Evolutionary conservation across 2,888 invertebrate genomes (phyloP).

Genomic region (Phortica magna): DNA sequence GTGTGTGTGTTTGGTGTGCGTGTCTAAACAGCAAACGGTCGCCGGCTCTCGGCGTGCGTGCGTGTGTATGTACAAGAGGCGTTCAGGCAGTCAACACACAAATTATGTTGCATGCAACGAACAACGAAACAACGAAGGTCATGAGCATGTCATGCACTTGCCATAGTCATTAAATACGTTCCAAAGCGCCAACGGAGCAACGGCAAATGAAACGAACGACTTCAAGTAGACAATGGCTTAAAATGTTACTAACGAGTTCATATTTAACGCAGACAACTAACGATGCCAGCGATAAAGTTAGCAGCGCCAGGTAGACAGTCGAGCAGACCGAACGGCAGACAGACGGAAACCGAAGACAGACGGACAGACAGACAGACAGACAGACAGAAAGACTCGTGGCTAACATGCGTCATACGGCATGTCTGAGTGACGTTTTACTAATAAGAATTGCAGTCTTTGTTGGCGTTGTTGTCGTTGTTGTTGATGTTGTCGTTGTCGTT

Average conservation of each 20-base stretch:
- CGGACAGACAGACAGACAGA: constrained; percentile 2
- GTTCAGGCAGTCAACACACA: constrained; percentile 34
- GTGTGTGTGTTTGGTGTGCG: constrained; percentile 19
- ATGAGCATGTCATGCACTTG: constrained; percentile 49
- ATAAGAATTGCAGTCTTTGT: constrained; percentile 46
- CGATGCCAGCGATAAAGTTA: constrained; percentile 13
- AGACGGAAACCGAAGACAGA: background rate
- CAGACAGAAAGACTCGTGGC: background rate
- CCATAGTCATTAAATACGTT: constrained; percentile 69
- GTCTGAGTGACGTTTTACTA: constrained; percentile 25
- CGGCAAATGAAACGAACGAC: constrained; percentile 53
- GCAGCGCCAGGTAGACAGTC: background rate
- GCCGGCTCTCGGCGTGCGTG: constrained; percentile 46
- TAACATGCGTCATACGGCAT: background rate
- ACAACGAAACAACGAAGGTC: constrained; percentile 26
- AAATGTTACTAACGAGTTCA: constrained; percentile 52
- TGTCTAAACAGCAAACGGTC: constrained; percentile 51
- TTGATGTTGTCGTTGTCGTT: constrained; percentile 23
- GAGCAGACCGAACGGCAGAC: background rate
- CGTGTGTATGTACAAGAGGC: constrained; percentile 3
- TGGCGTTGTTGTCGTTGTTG: background rate
- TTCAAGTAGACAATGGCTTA: constrained; percentile 27
- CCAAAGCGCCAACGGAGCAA: constrained; percentile 56
- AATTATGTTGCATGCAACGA: constrained; percentile 42
- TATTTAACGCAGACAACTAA: constrained; percentile 62